A percentile compares a stretch with the other conserved stretches of the same genome.
phyloP scores from a whole-genome alignment of 2,113 vertebrate genomes.

The Chaetodon auriga region DNA sequence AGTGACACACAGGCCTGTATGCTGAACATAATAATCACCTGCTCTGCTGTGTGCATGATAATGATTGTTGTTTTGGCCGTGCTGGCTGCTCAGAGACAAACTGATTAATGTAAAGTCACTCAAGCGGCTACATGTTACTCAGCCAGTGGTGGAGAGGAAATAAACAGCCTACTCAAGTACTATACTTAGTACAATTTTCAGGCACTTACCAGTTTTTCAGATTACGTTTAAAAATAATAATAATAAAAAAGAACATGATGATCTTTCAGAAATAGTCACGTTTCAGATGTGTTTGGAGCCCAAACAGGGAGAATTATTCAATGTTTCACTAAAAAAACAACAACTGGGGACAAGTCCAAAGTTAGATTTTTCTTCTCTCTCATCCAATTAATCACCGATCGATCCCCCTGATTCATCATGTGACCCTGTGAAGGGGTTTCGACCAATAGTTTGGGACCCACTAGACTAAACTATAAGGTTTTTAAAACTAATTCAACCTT shows the following conservation, averaged over 20 bases:
- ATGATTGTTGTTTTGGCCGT: not conserved
- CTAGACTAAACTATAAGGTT: not conserved
- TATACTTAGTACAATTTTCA: too few species aligned
- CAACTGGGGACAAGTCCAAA: not conserved
- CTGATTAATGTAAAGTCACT: not conserved
- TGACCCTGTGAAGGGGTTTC: too few species aligned
- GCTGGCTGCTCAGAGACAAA: not conserved
- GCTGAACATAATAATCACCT: slow-evolving; percentile 6
- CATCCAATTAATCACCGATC: too few species aligned
- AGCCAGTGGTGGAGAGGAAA: too few species aligned
- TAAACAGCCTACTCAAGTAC: too few species aligned
- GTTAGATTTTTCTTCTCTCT: too few species aligned
- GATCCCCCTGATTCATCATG: too few species aligned
- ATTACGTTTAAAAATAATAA: too few species aligned
- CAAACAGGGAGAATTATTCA: not conserved
- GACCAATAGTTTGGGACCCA: too few species aligned
- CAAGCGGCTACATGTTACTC: too few species aligned
- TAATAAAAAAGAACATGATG: too few species aligned
- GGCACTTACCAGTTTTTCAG: too few species aligned
- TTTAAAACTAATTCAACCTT: not conserved
- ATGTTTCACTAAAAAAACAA: not conserved
- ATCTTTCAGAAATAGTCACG: not conserved
- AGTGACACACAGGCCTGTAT: not conserved
- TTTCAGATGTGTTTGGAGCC: not conserved
- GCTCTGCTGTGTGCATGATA: not conserved